phyloP scores from a whole-genome alignment of 2,888 invertebrate genomes.

The Auanema freiburgensis region DNA sequence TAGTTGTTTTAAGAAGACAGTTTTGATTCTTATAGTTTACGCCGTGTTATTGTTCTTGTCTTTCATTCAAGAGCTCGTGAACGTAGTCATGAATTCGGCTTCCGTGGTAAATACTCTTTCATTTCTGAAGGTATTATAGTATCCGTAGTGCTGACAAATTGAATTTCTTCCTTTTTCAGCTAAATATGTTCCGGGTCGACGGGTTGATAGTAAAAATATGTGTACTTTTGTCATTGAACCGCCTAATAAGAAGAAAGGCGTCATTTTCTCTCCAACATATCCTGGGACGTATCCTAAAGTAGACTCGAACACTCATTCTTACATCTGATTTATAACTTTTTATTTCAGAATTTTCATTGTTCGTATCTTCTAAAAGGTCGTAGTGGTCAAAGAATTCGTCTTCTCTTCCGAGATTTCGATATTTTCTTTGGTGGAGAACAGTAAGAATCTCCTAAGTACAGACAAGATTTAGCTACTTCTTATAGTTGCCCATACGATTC shows the following conservation, averaged over 20 bases:
- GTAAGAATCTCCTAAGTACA: constrained; percentile 72
- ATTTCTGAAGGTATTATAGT: constrained; percentile 64
- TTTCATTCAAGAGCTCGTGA: constrained; percentile 66
- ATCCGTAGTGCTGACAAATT: too few relatives aligned
- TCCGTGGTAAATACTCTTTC: constrained; percentile 66
- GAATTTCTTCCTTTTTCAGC: constrained; percentile 46
- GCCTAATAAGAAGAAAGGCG: constrained; percentile 71
- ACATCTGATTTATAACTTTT: not conserved
- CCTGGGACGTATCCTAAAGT: constrained; percentile 88
- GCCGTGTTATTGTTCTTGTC: constrained; percentile 66
- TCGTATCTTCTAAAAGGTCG: constrained; percentile 81
- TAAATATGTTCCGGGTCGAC: constrained; percentile 52
- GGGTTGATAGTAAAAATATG: constrained; percentile 31
- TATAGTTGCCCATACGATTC: constrained; percentile 96
- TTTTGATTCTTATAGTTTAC: constrained; percentile 48
- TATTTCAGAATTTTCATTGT: constrained; percentile 61
- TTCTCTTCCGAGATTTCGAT: constrained; percentile 96
- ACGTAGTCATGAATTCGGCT: constrained; percentile 54
- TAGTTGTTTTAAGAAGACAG: not conserved
- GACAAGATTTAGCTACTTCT: constrained; percentile 9
- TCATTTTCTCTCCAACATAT: constrained; percentile 93
- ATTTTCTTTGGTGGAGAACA: constrained; percentile 97
- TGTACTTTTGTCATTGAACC: constrained; percentile 58
- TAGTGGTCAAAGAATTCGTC: constrained; percentile 84
- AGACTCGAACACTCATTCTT: constrained; percentile 18